A percentile compares a stretch with the other conserved stretches of the same genome.
Evolutionary conservation across 2,888 invertebrate genomes (phyloP).

Genomic region (Nephrotoma flavescens): DNA sequence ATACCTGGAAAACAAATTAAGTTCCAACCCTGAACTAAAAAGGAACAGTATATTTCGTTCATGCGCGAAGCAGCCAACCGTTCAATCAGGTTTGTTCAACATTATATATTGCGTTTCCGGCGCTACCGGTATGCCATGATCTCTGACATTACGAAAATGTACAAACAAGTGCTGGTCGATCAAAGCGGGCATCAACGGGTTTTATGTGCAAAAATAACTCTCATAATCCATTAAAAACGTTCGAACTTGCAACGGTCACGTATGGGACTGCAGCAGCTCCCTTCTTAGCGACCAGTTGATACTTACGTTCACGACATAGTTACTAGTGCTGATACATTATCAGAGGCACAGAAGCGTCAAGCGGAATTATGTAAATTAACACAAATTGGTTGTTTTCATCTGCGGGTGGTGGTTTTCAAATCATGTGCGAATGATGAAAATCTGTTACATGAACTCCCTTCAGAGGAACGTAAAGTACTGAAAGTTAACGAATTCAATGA

Average conservation of each 20-base stretch:
- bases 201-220: slow-evolving; percentile 7
- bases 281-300: slow-evolving; percentile 6
- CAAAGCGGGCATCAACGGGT: slow-evolving; percentile 8
- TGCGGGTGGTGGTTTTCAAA: too few relatives aligned
- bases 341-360: not conserved
- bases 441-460: not conserved
- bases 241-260: slow-evolving; percentile 4
- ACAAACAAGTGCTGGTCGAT: slow-evolving; percentile 5
- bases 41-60: slow-evolving; percentile 12
- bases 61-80: slow-evolving; percentile 13
- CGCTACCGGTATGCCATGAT: slow-evolving; percentile 6
- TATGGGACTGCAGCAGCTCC: slow-evolving; percentile 9
- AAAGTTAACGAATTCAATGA: too few relatives aligned
- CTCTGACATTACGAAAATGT: slow-evolving; percentile 11
- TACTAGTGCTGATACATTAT: slow-evolving; percentile 7
- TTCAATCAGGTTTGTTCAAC: slow-evolving; percentile 11
- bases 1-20: slow-evolving; percentile 12
- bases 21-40: slow-evolving; percentile 9
- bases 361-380: not conserved
- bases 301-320: slow-evolving; percentile 14
- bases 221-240: slow-evolving; percentile 5
- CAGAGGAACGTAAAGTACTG: not conserved
- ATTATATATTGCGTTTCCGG: slow-evolving; percentile 9
- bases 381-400: not conserved
- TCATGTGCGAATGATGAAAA: not conserved